These are phyloP conservation scores for Arvicola amphibius DNA, from an alignment of 2,797 vertebrate genomes.

Conservation along the genomic window DNA sequence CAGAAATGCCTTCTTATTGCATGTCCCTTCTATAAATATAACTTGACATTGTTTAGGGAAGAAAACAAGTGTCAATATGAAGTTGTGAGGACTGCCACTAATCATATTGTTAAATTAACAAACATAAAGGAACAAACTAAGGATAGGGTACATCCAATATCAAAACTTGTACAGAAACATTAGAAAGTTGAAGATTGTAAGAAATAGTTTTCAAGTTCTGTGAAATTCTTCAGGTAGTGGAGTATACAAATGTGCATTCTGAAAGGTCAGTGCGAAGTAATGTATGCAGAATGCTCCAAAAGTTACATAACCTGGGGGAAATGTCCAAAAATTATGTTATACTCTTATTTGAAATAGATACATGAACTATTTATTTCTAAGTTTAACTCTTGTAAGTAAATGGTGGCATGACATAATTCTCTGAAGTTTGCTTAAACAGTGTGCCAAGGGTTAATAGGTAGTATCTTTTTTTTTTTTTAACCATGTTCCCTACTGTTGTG, in stretches of 20 bases:
- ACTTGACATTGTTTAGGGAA: background rate
- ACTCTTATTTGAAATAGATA: background rate
- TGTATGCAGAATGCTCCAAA: background rate
- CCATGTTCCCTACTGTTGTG: background rate
- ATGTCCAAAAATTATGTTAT: background rate
- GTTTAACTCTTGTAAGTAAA: conserved; percentile 1
- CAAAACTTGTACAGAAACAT: background rate
- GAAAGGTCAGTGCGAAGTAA: background rate
- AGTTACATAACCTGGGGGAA: background rate
- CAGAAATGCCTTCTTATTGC: background rate
- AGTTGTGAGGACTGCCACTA: background rate
- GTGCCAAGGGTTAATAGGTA: background rate
- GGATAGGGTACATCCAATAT: background rate
- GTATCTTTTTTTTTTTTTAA: background rate
- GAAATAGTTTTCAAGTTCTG: background rate
- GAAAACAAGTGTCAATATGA: background rate
- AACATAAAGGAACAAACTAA: background rate
- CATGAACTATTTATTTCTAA: background rate
- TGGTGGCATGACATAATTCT: background rate
- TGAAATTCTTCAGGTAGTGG: background rate
- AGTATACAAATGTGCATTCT: background rate
- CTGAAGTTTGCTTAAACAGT: background rate
- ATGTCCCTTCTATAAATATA: background rate
- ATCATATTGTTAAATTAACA: background rate
- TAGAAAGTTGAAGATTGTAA: background rate